Evolutionary conservation across 2,888 invertebrate genomes (phyloP).

Genomic region (Mesoligia furuncula): DNA sequence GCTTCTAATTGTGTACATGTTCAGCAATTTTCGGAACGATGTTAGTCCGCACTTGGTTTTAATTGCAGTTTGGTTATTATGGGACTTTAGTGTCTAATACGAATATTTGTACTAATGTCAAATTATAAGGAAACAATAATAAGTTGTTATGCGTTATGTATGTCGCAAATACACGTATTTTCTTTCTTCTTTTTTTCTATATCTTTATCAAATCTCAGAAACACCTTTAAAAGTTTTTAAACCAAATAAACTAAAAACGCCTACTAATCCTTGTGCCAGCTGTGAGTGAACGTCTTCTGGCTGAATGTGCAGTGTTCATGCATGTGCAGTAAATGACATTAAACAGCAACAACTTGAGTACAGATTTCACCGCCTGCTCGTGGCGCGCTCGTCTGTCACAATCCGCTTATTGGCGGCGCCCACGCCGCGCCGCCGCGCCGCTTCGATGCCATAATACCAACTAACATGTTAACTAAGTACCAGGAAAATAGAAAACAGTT

Average conservation of each 20-base stretch:
- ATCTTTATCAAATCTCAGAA: neutral
- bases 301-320: neutral
- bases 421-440: neutral
- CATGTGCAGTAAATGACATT: constrained; percentile 19
- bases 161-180: neutral
- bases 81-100: neutral
- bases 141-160: too few relatives aligned
- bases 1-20: constrained; percentile 13
- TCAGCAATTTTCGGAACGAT: constrained; percentile 14
- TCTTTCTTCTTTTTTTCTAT: neutral
- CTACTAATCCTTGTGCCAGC: neutral
- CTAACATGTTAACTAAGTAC: neutral
- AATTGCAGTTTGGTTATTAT: constrained; percentile 27
- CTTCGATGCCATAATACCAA: neutral
- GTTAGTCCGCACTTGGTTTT: constrained; percentile 27
- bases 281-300: neutral
- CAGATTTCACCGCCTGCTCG: neutral
- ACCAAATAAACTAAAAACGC: neutral
- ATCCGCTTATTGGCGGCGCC: constrained; percentile 33
- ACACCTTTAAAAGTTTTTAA: neutral
- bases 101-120: neutral
- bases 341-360: constrained; percentile 5
- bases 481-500: neutral
- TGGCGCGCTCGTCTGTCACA: constrained; percentile 3
- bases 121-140: neutral